These are phyloP conservation scores for Agrilus cyanescens DNA, from an alignment of 2,888 invertebrate genomes.

Conservation along the genomic window DNA sequence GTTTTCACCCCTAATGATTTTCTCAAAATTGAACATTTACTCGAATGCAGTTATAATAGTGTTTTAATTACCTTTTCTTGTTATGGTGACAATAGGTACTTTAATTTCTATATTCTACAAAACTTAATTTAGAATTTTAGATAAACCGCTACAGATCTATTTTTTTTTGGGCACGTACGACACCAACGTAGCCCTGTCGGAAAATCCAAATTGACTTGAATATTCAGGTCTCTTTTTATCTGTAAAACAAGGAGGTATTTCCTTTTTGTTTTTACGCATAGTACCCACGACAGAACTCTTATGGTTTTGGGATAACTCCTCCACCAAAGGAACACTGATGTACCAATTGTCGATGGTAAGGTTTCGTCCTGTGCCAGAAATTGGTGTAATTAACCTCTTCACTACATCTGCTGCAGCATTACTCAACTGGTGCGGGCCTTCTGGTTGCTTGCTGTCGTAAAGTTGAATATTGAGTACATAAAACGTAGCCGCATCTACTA, in stretches of 20 bases:
- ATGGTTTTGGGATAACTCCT: conserved; percentile 13
- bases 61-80: too few relatives aligned
- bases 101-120: too few relatives aligned
- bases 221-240: too few relatives aligned
- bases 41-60: too few relatives aligned
- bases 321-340: conserved; percentile 18
- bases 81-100: too few relatives aligned
- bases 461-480: conserved; percentile 20
- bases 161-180: conserved; percentile 22
- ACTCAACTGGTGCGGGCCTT: conserved; percentile 17
- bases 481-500: conserved; percentile 17
- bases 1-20: too few relatives aligned
- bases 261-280: conserved; percentile 1
- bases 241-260: too few relatives aligned
- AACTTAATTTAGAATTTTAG: too few relatives aligned
- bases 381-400: conserved; percentile 15
- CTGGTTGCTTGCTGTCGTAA: conserved; percentile 21
- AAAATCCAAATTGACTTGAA: conserved; percentile 20
- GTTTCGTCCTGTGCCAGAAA: conserved; percentile 17
- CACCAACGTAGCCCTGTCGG: conserved; percentile 13
- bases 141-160: too few relatives aligned
- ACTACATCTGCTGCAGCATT: conserved; percentile 22
- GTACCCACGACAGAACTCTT: conserved; percentile 16
- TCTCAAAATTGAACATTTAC: too few relatives aligned
- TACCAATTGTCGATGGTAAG: conserved; percentile 24